Base-by-base conservation (phyloP, 2,888 invertebrate genomes). In the Drosophila conformis region DNA sequence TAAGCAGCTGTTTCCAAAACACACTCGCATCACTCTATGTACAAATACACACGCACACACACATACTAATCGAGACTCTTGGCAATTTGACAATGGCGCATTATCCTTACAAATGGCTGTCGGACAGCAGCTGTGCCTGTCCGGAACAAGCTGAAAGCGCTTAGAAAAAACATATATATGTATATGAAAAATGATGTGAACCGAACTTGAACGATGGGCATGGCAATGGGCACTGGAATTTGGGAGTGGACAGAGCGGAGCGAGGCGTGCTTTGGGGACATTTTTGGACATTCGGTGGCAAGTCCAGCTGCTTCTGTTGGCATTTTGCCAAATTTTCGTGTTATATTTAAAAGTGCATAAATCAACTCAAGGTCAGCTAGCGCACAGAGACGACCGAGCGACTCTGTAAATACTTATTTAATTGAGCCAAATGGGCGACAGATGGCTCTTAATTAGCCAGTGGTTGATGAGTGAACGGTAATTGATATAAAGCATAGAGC, bases 81-180 rank as follows among this genome's bases (percentile, higher is more conserved):
- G 86, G 86, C 86, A 87, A 87, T 85, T 89, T 87, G 86, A 89
- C 86, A 87, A 83, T 77, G 71, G 75, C 88, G 73, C 80, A 82
- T 89, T 89, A 84, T 82, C 85, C 84, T 80, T 74, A 84, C 81
- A 87, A 85, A 89, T 76, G 84, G 74, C 56, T 63, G 71, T 58
- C 70, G 60, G 54, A 56, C 70, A 69, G 63, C 82, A 85, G 82
- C 75, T 85, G 87, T 57, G 76, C 60, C 76, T 54, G 31, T 40
- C 31, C 29, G 25, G 10, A 56, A 56, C 56, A 54, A 54, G 18
- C 36, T 36, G 27, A 25, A 35, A 25, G 18, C 18, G 54, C 57
- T 40, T 33, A 40, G 38, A 56, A 62, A 56, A 56, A 49, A n/a
- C 29, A 25, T 54, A 33, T 25, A 18, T 40, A 54, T 31, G 53